Evolutionary conservation across 2,797 vertebrate species (phyloP).

Genomic region (Melanotaenia nigrans): DNA sequence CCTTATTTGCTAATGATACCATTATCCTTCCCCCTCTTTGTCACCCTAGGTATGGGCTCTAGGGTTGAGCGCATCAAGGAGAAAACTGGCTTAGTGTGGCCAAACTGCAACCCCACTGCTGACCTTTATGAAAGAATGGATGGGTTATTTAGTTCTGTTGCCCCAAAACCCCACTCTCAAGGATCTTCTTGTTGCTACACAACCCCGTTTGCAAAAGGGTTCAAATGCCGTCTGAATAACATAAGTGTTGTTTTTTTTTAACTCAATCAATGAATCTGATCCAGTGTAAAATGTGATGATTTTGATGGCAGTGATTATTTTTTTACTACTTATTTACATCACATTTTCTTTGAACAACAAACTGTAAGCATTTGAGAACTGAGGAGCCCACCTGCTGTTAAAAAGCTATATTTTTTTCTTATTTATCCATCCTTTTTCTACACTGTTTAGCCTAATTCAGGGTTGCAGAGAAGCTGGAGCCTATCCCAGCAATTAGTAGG

Average conservation of each 20-base stretch:
- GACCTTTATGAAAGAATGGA: slow-evolving; percentile 61
- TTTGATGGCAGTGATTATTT: not conserved
- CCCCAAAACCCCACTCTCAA: slow-evolving; percentile 22
- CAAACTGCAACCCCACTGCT: slow-evolving; percentile 43
- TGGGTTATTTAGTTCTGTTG: slow-evolving; percentile 27
- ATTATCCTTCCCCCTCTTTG: slow-evolving; percentile 59
- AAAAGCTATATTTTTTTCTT: too few species aligned
- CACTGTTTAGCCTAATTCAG: too few species aligned
- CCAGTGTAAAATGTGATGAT: not conserved
- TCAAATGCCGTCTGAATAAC: not conserved
- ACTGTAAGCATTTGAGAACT: not conserved
- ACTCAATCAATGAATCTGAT: not conserved
- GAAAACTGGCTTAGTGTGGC: slow-evolving; percentile 50
- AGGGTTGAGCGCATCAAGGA: slow-evolving; percentile 41
- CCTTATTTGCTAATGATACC: slow-evolving; percentile 61
- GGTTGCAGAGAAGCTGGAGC: too few species aligned
- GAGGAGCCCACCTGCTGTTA: not conserved
- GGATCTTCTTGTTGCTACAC: not conserved
- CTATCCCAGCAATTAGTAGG: too few species aligned
- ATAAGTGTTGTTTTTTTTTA: not conserved
- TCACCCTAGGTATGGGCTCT: slow-evolving; percentile 61
- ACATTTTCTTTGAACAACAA: not conserved
- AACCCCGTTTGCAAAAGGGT: not conserved
- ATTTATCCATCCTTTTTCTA: too few species aligned
- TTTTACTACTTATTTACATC: not conserved